Evolutionary conservation across 1,140 invertebrate genomes (phyloP), one percentile per base, ranked within the genome.

Genomic region (Nasonia longicornis): DNA sequence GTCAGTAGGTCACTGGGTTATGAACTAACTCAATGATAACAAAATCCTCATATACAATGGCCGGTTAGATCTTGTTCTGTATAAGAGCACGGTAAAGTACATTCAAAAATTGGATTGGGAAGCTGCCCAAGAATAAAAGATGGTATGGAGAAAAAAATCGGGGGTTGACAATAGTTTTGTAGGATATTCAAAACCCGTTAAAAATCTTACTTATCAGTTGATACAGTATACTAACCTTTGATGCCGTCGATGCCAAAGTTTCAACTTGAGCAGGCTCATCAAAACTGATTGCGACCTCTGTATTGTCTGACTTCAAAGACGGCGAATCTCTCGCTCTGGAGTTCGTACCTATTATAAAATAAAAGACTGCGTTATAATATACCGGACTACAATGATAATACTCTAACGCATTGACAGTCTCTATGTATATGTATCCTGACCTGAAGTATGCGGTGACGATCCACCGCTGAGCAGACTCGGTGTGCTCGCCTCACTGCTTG

Each of bases 251-350:
- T 69, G 90, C 85, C 14, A 92, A 84, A 35, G 90, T 87, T 82
- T 91, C 90, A 67, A 87, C 86, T 82, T 89, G 88, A 29, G 85
- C 86, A 8, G 87, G 88, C 71, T 90, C 89, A 81, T 91, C 90
- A 79, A 91, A 90, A 82, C 88, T 91, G 2, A 91, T 85, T 0
- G 88, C 87, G 20, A 80, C 84, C 84, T 90, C 89, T 0, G 84
- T 85, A 71, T 90, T 88, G 69, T 85, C 84, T 12, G 71, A 82
- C 11, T 84, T 79, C 20, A 84, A 12, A 10, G 84, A 84, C 20
- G 84, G 64, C 0, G 83, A 83, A 45, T 82, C 74, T 72, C 70
- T 76, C 2, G 48, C n/a, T 73, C 45, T 71, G 20, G 82, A 83
- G 52, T 79, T 75, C 2, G 66, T 52, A 35, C 48, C 73, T 82